A percentile compares a stretch with the other conserved stretches of the same genome.
Evolutionary conservation across 2,888 invertebrate genomes (phyloP).

Genomic region (Nephrotoma flavescens): DNA sequence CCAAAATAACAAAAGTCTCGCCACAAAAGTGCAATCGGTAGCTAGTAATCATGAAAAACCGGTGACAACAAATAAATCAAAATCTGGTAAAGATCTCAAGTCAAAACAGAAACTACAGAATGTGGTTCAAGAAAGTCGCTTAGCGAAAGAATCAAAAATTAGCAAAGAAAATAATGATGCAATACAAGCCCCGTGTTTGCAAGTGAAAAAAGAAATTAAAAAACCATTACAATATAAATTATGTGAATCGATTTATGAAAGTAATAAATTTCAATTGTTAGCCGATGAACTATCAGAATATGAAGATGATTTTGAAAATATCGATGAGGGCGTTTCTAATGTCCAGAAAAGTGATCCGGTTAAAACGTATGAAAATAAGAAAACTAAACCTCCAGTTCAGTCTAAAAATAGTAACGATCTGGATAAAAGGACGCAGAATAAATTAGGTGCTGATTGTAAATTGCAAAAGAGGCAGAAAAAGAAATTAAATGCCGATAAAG

Average conservation of each 20-base stretch:
- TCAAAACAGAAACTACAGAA: background rate
- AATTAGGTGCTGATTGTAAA: background rate
- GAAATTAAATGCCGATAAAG: background rate
- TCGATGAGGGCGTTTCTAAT: background rate
- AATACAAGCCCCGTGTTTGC: background rate
- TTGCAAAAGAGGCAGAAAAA: background rate
- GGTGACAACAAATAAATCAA: background rate
- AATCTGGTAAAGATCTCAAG: background rate
- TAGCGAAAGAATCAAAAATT: background rate
- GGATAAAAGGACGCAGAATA: background rate
- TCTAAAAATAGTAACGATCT: background rate
- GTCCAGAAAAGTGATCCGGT: background rate
- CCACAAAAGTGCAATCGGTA: background rate
- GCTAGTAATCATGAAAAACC: background rate
- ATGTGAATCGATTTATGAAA: background rate
- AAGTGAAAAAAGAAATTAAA: background rate
- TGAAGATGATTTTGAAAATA: background rate
- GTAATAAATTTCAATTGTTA: background rate
- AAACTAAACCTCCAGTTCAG: background rate
- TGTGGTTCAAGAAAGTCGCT: background rate
- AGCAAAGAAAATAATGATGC: background rate
- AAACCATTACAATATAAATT: background rate
- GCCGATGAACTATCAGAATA: background rate
- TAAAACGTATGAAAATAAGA: background rate
- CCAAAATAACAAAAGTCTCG: background rate